A percentile compares a stretch with the other conserved stretches of the same genome.
Evolutionary conservation across 2,888 invertebrate species (phyloP).

Genomic region (Epinotia bilunana): DNA sequence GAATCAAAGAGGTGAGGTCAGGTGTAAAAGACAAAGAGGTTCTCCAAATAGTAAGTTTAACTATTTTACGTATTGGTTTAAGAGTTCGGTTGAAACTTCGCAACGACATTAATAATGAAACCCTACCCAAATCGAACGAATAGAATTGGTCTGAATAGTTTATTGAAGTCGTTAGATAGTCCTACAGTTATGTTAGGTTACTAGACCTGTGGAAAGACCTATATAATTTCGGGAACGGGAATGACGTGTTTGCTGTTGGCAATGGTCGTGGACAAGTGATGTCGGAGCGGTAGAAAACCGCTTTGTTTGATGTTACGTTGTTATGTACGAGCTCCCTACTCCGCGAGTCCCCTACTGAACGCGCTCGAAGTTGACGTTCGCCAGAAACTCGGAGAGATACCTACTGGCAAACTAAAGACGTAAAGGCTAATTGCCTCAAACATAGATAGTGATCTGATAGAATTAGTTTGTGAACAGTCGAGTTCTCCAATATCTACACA

Average conservation of each 20-base stretch:
- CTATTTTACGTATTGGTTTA: no score
- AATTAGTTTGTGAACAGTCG: background rate
- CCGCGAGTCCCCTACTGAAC: conserved; percentile 4
- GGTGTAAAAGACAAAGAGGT: no score
- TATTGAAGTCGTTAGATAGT: background rate
- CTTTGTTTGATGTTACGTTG: conserved; percentile 4
- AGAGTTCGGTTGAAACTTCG: no score
- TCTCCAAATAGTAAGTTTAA: no score
- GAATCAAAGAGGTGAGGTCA: no score
- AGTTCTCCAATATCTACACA: no score
- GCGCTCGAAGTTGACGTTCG: conserved; percentile 1
- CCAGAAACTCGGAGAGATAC: background rate
- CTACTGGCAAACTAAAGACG: background rate
- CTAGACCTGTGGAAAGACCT: background rate
- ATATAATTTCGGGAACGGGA: background rate
- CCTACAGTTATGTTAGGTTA: background rate
- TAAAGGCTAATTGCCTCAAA: background rate
- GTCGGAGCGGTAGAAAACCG: background rate
- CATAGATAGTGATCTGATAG: background rate
- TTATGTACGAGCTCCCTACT: background rate
- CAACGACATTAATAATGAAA: background rate
- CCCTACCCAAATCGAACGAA: no score
- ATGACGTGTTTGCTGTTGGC: conserved; percentile 1
- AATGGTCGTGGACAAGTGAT: background rate
- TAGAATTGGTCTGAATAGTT: background rate